phyloP scores from a whole-genome alignment of 1,140 invertebrate species.

The Heliconius hewitsoni region DNA sequence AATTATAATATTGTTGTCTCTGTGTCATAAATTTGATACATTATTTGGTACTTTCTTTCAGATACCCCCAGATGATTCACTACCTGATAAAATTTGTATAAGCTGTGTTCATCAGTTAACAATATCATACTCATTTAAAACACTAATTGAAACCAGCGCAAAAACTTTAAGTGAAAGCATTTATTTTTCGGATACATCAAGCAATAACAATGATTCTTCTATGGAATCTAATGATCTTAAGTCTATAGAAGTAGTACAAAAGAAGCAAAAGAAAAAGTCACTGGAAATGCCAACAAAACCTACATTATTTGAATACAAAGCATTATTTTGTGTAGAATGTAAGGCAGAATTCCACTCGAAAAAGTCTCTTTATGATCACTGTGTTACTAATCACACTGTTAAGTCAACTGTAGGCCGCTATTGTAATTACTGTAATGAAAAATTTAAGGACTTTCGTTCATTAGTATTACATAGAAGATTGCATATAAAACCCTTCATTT shows the following conservation, averaged over 20 bases:
- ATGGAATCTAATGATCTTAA: slow-evolving; percentile 56
- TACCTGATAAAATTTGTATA: slow-evolving; percentile 71
- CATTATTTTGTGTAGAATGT: slow-evolving; percentile 71
- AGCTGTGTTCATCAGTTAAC: slow-evolving; percentile 73
- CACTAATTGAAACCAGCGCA: slow-evolving; percentile 63
- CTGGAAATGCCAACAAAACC: slow-evolving; percentile 39
- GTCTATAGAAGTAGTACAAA: slow-evolving; percentile 31
- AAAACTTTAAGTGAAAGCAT: slow-evolving; percentile 58
- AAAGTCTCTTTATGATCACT: slow-evolving; percentile 64
- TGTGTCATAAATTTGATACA: slow-evolving; percentile 2
- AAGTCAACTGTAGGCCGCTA: slow-evolving; percentile 62
- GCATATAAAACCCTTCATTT: slow-evolving; percentile 72
- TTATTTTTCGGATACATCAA: slow-evolving; percentile 44
- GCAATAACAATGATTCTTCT: background rate
- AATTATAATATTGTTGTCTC: no score
- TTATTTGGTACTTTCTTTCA: slow-evolving; percentile 43
- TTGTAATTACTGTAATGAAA: slow-evolving; percentile 77
- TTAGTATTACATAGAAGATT: slow-evolving; percentile 72
- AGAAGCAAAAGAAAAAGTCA: slow-evolving; percentile 13
- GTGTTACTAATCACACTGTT: slow-evolving; percentile 56
- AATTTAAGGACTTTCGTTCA: slow-evolving; percentile 74
- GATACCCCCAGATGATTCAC: slow-evolving; percentile 52
- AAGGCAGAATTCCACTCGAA: slow-evolving; percentile 62
- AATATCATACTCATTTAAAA: slow-evolving; percentile 75
- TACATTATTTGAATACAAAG: slow-evolving; percentile 41